phyloP scores from a whole-genome alignment of 2,113 vertebrate species.

The Myxocyprinus asiaticus region DNA sequence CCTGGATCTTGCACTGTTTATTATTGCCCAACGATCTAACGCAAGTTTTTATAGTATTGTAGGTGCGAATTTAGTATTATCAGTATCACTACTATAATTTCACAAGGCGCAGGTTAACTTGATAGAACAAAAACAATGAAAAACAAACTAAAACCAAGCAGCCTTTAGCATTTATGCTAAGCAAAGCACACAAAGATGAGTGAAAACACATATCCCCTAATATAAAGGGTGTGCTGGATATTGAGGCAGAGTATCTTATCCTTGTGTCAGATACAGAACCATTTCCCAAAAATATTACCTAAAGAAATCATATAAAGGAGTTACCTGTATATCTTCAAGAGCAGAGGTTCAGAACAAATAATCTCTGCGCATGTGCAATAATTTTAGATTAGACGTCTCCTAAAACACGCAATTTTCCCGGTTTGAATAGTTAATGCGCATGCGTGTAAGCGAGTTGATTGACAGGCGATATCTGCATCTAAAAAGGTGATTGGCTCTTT shows the following conservation, averaged over 20 bases:
- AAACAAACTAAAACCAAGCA: neutral
- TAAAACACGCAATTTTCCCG: no score
- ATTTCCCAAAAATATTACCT: no score
- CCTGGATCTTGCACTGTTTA: no score
- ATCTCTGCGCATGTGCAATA: neutral
- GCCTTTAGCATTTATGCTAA: constrained; percentile 26
- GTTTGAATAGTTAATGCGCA: no score
- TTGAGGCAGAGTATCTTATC: neutral
- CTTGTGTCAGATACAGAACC: neutral
- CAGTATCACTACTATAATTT: neutral
- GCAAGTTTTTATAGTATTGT: neutral
- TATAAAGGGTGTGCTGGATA: neutral
- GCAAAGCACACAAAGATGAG: neutral
- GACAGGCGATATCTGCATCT: no score
- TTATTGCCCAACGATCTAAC: no score
- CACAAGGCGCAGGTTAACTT: neutral
- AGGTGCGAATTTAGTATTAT: neutral
- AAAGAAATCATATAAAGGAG: neutral
- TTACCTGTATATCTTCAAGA: neutral
- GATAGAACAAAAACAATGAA: neutral
- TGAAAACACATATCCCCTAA: neutral
- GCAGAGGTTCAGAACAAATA: neutral
- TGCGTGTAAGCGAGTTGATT: no score
- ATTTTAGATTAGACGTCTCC: neutral
- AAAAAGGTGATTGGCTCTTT: no score